A percentile compares a stretch with the other conserved stretches of the same genome.
These are phyloP conservation scores for Helogale parvula DNA, from an alignment of 2,113 vertebrate species.

Conservation along the genomic window DNA sequence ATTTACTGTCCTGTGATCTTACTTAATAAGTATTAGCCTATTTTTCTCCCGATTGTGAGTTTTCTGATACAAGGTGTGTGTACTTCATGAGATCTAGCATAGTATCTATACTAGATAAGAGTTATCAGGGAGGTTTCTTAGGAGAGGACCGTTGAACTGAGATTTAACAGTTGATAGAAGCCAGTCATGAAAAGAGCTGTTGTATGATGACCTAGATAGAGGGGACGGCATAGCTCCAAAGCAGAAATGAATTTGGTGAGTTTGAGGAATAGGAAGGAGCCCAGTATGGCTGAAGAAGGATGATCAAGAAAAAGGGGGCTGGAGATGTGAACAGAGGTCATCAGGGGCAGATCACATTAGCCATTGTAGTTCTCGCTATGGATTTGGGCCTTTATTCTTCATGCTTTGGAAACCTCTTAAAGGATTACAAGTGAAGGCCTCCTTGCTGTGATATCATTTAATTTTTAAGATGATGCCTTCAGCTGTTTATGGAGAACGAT, in stretches of 20 bases:
- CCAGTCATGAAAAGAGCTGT: background rate
- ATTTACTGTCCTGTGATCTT: slow-evolving; percentile 15
- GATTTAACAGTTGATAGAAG: background rate
- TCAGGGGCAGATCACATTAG: background rate
- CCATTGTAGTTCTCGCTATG: background rate
- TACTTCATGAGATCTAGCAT: background rate
- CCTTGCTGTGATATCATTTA: background rate
- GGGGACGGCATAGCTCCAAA: background rate
- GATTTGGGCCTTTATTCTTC: slow-evolving; percentile 48
- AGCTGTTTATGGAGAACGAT: background rate
- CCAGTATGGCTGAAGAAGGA: background rate
- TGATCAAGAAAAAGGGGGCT: background rate
- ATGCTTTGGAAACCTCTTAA: slow-evolving; percentile 5
- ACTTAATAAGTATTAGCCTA: background rate
- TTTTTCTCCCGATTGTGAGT: background rate
- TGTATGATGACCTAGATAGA: background rate
- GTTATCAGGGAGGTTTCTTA: background rate
- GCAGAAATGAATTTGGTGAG: slow-evolving; percentile 6
- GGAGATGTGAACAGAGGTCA: background rate
- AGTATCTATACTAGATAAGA: background rate
- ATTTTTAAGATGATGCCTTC: background rate
- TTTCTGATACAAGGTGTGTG: slow-evolving; percentile 16
- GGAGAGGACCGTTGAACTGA: background rate
- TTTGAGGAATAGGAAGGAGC: background rate
- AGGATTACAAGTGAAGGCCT: background rate